Evolutionary conservation across 1,140 invertebrate genomes (phyloP), one percentile per base, ranked within the genome.

Genomic region (Melipona quadrifasciata): DNA sequence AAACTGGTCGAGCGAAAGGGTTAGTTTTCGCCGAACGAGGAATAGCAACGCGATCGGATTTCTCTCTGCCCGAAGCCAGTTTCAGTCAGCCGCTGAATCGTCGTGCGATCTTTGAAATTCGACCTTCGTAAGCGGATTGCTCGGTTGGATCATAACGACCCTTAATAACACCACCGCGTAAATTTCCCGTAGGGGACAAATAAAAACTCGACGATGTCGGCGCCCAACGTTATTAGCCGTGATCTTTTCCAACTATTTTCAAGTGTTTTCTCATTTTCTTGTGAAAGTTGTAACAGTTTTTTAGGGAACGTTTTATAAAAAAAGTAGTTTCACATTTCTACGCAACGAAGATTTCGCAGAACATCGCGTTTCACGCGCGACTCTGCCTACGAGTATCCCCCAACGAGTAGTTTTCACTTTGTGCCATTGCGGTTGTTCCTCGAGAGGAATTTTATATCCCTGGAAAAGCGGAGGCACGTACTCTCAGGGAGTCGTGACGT

Each of bases 401-500:
- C 21, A 6, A 12, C 57, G 6, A 47, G 24, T 4, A 47, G 51
- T 34, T 58, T 31, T 78, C 81, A 39, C n/a, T 78, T 75, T 75
- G 80, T 47, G 34, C n/a, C 19, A 27, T 21, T 55, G 64, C 64
- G 64, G 74, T 76, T n/a, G 64, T 61, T 34, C 65, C 71, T 61
- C 61, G 27, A 77, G n/a, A 27, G n/a, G 34, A n/a, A 61, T 61
- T 58, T 53, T 71, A 19, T 61, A 31, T 31, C 34, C 8, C 27
- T 53, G 76, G 58, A 72, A 80, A 65, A 72, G 47, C 67, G 24
- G 21, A 84, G 76, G 57, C 67, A 80, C 67, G 75, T 79, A 53
- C 39, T 64, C 73, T 67, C 47, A 80, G 47, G 47, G 77, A 64
- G 31, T 67, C 57, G 47, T 80, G 82, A 83, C 82, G 82, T 61